These are phyloP conservation scores for Eira barbara DNA, from an alignment of 2,113 vertebrate genomes.

Conservation along the genomic window DNA sequence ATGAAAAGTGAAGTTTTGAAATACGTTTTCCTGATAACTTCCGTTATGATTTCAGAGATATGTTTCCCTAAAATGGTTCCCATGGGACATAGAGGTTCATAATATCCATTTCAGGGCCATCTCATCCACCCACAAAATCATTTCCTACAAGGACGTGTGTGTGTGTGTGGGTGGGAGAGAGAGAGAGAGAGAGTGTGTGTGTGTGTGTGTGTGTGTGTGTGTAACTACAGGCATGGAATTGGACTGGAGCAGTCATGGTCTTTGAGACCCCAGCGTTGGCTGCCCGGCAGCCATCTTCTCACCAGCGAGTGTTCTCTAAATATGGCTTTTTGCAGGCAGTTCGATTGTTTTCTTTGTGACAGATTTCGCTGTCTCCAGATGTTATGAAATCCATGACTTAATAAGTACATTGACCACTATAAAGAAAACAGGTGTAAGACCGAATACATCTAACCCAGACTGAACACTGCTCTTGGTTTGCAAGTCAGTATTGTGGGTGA, in stretches of 20 bases:
- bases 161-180: too few relatives aligned
- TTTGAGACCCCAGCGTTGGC: not conserved
- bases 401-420: not conserved
- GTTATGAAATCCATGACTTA: not conserved
- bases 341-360: not conserved
- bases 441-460: not conserved
- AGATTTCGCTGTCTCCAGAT: not conserved
- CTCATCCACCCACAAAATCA: too few relatives aligned
- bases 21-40: too few relatives aligned
- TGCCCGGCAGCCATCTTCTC: not conserved
- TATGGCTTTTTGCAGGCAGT: not conserved
- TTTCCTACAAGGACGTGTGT: not conserved
- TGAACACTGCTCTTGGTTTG: not conserved
- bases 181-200: too few relatives aligned
- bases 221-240: not conserved
- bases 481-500: not conserved
- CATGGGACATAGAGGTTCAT: too few relatives aligned
- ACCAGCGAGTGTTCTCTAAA: not conserved
- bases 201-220: too few relatives aligned
- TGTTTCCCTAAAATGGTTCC: too few relatives aligned
- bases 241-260: not conserved
- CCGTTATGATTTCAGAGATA: too few relatives aligned
- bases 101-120: too few relatives aligned
- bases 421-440: not conserved
- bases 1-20: too few relatives aligned